Percentiles rank a stretch among this genome's conserved stretches.
phyloP scores from a whole-genome alignment of 2,888 invertebrate species.

The Psylliodes chrysocephalus region DNA sequence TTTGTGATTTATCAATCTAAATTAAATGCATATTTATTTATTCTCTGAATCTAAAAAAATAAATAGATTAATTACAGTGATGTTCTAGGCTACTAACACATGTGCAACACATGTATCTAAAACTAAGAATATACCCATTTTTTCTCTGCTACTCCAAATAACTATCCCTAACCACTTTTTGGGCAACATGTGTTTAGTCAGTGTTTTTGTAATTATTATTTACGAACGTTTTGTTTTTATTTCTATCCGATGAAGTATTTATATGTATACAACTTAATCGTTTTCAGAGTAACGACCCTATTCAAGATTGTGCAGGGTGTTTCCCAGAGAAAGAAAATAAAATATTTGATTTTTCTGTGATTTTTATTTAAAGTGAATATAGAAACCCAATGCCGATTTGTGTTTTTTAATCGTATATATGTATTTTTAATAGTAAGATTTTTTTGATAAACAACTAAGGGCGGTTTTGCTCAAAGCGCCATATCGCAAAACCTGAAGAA shows the following conservation, averaged over 20 bases:
- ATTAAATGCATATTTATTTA: background rate
- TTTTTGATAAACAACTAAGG: no score
- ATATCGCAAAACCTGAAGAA: no score
- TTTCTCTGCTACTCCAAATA: slow-evolving; percentile 12
- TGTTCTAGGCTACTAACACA: slow-evolving; percentile 3
- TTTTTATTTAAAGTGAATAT: no score
- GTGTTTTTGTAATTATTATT: slow-evolving; percentile 8
- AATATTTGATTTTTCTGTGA: no score
- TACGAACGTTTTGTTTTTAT: slow-evolving; percentile 3
- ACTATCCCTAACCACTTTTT: slow-evolving; percentile 16
- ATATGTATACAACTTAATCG: background rate
- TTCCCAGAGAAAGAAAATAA: no score
- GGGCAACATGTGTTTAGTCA: slow-evolving; percentile 13
- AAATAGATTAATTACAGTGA: slow-evolving; percentile 20
- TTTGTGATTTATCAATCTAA: background rate
- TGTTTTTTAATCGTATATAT: no score
- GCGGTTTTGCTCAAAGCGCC: no score
- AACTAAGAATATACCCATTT: background rate
- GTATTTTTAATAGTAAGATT: no score
- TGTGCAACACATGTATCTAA: slow-evolving; percentile 12
- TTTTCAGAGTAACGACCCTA: background rate
- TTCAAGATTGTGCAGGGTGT: background rate
- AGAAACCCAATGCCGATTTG: no score
- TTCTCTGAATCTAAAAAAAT: slow-evolving; percentile 4
- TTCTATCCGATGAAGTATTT: background rate